A percentile compares a stretch with the other conserved stretches of the same genome.
Conservation (phyloP, 2,113 vertebrate species). For the Proteles cristata region DNA sequence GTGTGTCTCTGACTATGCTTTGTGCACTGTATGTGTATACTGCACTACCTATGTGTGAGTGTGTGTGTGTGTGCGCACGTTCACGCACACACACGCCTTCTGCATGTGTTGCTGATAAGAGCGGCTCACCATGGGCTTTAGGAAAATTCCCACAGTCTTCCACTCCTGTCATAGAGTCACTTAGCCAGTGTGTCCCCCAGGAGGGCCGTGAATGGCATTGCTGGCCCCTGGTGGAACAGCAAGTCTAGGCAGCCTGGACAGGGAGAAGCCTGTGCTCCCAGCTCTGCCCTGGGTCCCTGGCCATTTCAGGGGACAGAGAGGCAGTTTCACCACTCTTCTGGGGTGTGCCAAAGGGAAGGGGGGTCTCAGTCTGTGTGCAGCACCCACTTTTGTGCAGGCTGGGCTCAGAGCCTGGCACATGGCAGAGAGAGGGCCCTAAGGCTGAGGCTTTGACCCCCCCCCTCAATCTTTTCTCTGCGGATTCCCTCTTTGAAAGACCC, state of each 20-base stretch:
- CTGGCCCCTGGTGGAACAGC: neutral
- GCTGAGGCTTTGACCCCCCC: neutral
- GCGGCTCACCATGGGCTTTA: neutral
- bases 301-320: neutral
- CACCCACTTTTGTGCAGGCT: neutral
- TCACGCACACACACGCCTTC: neutral
- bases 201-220: neutral
- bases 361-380: neutral
- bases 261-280: neutral
- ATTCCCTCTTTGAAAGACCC: neutral
- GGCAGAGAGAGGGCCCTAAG: neutral
- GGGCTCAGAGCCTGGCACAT: neutral
- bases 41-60: accelerated
- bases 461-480: neutral
- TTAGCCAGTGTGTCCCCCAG: neutral
- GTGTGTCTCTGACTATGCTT: neutral
- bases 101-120: neutral
- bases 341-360: neutral
- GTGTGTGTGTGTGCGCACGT: neutral
- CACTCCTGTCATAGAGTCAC: neutral
- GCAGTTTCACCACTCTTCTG: neutral
- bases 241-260: neutral
- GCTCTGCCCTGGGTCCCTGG: neutral
- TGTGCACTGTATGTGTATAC: too few relatives aligned
- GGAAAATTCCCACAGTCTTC: neutral